These are phyloP conservation scores for Trichomalopsis sarcophagae DNA, from an alignment of 1,140 invertebrate genomes.

Conservation along the genomic window DNA sequence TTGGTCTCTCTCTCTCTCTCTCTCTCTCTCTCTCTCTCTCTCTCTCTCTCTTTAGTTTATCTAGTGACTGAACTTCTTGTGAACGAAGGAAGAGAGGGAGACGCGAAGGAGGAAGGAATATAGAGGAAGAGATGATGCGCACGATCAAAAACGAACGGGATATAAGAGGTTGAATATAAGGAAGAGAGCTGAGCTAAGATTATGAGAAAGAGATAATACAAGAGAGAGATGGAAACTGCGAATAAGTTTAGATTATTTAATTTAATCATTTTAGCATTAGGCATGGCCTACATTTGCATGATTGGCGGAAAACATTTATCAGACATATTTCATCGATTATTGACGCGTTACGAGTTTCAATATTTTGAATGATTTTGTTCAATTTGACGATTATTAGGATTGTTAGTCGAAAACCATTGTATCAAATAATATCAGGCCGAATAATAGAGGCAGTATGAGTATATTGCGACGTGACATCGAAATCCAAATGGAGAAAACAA, in stretches of 20 bases:
- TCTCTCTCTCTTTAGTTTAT: slow-evolving; percentile 21
- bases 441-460: not conserved
- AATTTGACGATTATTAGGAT: not conserved
- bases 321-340: too few species aligned
- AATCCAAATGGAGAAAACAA: slow-evolving; percentile 19
- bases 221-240: not conserved
- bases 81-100: slow-evolving; percentile 19
- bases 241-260: too few species aligned
- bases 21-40: not conserved
- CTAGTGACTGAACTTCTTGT: slow-evolving; percentile 19
- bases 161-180: slow-evolving; percentile 16
- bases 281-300: too few species aligned
- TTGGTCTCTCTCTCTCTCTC: not conserved
- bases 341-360: too few species aligned
- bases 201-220: slow-evolving; percentile 29
- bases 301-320: too few species aligned
- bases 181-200: not conserved
- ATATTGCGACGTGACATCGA: not conserved
- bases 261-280: not conserved
- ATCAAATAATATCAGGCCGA: not conserved
- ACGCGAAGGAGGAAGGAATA: not conserved
- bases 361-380: too few species aligned
- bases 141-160: slow-evolving; percentile 30
- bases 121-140: slow-evolving; percentile 37
- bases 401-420: not conserved